A percentile compares a stretch with the other conserved stretches of the same genome.
These are phyloP conservation scores for Acanthosepion esculentum DNA, from an alignment of 2,888 invertebrate species.

Conservation along the genomic window DNA sequence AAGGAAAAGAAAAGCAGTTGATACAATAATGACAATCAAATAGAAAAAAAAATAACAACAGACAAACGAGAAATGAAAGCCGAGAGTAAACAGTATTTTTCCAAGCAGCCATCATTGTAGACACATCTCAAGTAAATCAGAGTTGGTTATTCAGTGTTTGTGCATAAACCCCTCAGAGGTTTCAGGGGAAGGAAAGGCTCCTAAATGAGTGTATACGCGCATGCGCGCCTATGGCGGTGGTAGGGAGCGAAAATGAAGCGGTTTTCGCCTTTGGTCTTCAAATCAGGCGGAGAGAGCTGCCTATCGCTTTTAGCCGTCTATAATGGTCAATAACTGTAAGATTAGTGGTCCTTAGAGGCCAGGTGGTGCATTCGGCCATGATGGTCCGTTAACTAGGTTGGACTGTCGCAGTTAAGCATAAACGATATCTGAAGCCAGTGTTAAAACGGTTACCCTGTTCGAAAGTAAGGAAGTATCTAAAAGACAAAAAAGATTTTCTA, in stretches of 20 bases:
- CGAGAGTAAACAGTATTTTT: too few relatives aligned
- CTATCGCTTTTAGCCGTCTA: background rate
- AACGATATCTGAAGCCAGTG: background rate
- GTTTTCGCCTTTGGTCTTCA: background rate
- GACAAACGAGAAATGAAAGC: too few relatives aligned
- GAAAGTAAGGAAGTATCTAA: background rate
- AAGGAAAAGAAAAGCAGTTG: too few relatives aligned
- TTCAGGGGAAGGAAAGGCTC: too few relatives aligned
- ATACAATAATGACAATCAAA: too few relatives aligned
- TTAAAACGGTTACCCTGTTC: background rate
- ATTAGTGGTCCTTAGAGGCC: background rate
- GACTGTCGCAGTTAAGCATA: background rate
- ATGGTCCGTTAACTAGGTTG: constrained; percentile 3
- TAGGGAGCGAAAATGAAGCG: background rate
- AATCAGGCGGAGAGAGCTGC: background rate
- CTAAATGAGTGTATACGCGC: background rate
- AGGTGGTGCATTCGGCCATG: background rate
- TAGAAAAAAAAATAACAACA: too few relatives aligned
- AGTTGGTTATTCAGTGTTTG: too few relatives aligned
- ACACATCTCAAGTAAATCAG: too few relatives aligned
- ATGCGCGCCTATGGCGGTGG: background rate
- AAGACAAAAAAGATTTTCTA: background rate
- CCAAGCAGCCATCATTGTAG: too few relatives aligned
- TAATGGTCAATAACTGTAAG: constrained; percentile 22
- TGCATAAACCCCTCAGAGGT: too few relatives aligned